These are phyloP conservation scores for Pollenia amentaria DNA, from an alignment of 2,888 invertebrate species.

Conservation along the genomic window DNA sequence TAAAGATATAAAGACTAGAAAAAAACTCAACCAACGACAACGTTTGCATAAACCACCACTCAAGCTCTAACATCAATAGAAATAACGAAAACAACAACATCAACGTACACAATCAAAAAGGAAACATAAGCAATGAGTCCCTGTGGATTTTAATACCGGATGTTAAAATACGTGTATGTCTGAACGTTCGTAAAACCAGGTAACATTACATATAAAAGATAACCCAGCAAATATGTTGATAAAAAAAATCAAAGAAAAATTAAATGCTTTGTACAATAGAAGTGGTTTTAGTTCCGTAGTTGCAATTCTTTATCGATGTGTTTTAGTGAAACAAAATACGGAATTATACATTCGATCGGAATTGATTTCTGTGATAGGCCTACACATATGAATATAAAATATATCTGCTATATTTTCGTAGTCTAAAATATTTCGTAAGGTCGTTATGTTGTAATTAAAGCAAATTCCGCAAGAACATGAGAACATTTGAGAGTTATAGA, in stretches of 20 bases:
- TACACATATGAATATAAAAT: no score
- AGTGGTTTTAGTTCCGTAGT: no score
- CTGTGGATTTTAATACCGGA: conserved; percentile 69
- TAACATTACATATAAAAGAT: neutral
- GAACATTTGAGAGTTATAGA: no score
- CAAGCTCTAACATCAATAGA: conserved; percentile 41
- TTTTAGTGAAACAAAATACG: no score
- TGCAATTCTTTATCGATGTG: no score
- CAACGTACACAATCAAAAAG: conserved; percentile 32
- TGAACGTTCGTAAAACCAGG: conserved; percentile 26
- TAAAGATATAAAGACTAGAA: conserved; percentile 58
- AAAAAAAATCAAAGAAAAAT: neutral
- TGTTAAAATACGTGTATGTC: conserved; percentile 56
- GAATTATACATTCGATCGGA: no score
- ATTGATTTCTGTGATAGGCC: no score
- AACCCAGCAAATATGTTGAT: conserved; percentile 40
- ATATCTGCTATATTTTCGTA: no score
- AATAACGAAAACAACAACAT: conserved; percentile 36
- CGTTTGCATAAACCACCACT: conserved; percentile 1
- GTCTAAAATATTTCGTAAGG: no score
- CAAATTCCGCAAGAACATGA: no score
- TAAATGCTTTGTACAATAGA: no score
- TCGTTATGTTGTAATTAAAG: no score
- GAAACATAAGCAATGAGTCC: conserved; percentile 70
- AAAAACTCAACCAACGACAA: conserved; percentile 31